These are phyloP conservation scores for Phania funesta DNA, from an alignment of 2,888 invertebrate species.

Conservation along the genomic window DNA sequence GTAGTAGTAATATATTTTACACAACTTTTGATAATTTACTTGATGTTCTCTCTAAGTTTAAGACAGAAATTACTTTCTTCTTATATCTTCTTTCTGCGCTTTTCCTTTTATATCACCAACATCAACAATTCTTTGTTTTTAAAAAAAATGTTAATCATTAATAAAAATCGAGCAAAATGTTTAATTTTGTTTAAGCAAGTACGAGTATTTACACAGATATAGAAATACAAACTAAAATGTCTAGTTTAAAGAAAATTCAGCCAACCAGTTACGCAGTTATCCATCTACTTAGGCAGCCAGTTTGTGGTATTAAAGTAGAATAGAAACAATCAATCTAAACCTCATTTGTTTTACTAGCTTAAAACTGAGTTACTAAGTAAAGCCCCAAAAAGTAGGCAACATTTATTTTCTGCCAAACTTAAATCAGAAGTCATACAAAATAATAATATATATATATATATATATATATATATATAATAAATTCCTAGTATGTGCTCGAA, in stretches of 20 bases:
- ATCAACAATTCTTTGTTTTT: neutral
- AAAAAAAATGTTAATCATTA: conserved; percentile 23
- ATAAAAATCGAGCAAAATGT: conserved; percentile 41
- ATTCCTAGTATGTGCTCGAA: no score
- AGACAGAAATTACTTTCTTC: conserved; percentile 42
- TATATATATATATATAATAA: no score
- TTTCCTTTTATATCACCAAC: neutral
- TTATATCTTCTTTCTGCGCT: neutral
- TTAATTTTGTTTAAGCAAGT: conserved; percentile 11
- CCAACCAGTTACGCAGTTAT: neutral
- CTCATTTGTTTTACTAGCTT: conserved; percentile 26
- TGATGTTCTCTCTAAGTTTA: neutral
- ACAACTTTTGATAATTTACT: no score
- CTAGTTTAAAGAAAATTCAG: neutral
- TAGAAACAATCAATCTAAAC: neutral
- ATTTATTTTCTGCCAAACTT: neutral
- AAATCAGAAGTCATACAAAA: no score
- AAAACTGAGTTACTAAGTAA: conserved; percentile 5
- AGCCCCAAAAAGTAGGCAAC: neutral
- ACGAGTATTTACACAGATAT: neutral
- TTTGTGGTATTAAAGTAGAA: neutral
- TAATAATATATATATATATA: no score
- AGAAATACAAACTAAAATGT: conserved; percentile 12
- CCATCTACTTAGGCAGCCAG: neutral
- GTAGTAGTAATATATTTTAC: conserved; percentile 22